These are phyloP conservation scores for Agonum fuliginosum DNA, from an alignment of 2,888 invertebrate species.

Conservation along the genomic window DNA sequence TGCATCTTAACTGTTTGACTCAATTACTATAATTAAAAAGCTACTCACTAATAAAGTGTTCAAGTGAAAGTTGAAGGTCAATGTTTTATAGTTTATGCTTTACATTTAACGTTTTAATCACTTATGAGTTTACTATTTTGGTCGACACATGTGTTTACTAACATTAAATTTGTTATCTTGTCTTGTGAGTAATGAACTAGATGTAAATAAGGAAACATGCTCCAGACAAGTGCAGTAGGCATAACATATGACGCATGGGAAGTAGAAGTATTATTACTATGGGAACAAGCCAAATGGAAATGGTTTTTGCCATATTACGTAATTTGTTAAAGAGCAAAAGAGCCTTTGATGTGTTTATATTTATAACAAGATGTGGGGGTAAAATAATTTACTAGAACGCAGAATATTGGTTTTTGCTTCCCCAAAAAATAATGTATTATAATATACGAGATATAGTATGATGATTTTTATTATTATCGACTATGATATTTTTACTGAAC, in stretches of 20 bases:
- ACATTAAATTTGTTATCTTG: background rate
- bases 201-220: background rate
- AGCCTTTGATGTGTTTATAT: no score
- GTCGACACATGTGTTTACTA: background rate
- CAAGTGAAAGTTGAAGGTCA: conserved; percentile 53
- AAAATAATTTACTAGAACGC: no score
- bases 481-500: no score
- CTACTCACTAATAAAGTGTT: conserved; percentile 17
- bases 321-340: no score
- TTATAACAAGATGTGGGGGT: no score
- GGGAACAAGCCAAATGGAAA: background rate
- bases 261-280: background rate
- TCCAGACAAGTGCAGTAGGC: background rate
- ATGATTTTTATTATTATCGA: no score
- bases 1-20: conserved; percentile 1
- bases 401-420: no score
- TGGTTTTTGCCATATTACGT: background rate
- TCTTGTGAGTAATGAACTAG: background rate
- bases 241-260: background rate
- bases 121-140: background rate
- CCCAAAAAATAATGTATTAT: no score
- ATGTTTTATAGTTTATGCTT: conserved; percentile 1
- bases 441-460: no score
- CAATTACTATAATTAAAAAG: conserved; percentile 42
- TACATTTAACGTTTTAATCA: background rate